phyloP scores from a whole-genome alignment of 2,797 vertebrate species.

The Tragelaphus oryx region DNA sequence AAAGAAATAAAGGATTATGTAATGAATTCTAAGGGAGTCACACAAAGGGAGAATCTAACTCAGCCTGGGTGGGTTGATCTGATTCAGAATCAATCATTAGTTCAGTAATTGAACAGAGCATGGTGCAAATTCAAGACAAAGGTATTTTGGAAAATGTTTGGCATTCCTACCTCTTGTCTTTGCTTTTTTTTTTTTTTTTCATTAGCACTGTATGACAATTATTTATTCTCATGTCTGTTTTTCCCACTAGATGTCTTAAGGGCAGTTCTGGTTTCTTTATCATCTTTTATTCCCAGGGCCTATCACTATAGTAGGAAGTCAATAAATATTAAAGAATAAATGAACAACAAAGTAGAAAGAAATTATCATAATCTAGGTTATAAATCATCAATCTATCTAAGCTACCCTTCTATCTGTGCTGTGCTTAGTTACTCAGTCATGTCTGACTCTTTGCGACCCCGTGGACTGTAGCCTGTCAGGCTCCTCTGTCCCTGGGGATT shows the following conservation, averaged over 20 bases:
- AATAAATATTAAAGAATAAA: slow-evolving; percentile 26
- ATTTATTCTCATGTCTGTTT: not conserved
- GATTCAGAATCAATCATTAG: not conserved
- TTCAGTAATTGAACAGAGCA: not conserved
- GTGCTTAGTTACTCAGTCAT: not conserved
- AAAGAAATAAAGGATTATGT: not conserved
- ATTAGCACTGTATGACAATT: not conserved
- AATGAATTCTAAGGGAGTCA: not conserved
- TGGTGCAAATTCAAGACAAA: slow-evolving; percentile 7
- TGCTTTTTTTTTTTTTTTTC: not conserved
- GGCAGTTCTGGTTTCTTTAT: not conserved
- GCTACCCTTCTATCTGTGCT: not conserved
- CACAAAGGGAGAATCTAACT: not conserved
- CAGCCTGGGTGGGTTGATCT: not conserved
- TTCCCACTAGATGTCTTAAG: not conserved
- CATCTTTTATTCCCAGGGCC: not conserved
- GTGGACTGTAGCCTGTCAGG: not conserved
- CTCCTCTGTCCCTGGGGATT: not conserved
- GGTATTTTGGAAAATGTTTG: not conserved
- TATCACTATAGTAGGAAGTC: not conserved
- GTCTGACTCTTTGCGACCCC: not conserved
- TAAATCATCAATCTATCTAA: not conserved
- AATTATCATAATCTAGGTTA: not conserved
- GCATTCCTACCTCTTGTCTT: not conserved
- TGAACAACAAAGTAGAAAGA: not conserved